Conservation (phyloP, 2,797 vertebrate genomes). For the Orestias chungarensis region DNA sequence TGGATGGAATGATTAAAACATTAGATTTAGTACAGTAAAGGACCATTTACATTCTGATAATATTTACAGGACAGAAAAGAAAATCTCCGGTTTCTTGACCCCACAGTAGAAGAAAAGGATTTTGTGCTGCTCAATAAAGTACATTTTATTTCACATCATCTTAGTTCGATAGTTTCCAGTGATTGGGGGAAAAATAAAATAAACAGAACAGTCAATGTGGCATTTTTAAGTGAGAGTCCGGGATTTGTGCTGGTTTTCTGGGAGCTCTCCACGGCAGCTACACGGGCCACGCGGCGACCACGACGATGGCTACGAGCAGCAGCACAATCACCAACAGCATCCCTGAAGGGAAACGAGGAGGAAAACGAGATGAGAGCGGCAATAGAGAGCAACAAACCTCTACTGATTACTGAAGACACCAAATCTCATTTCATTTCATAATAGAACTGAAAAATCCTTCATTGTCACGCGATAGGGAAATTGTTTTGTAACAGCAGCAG, state of each 20-base stretch:
- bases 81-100: constrained; percentile 1
- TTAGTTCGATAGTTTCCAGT: background rate
- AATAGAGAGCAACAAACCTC: background rate
- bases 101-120: constrained; percentile 11
- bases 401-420: background rate
- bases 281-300: constrained; percentile 89
- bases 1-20: constrained; percentile 25
- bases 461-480: too few relatives aligned
- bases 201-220: constrained; percentile 3
- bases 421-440: background rate
- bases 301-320: constrained; percentile 91
- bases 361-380: background rate
- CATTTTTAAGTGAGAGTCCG: constrained; percentile 1
- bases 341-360: constrained; percentile 71
- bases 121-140: background rate
- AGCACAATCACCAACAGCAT: constrained; percentile 95
- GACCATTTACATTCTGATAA: constrained; percentile 13
- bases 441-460: too few relatives aligned
- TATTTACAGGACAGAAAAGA: constrained; percentile 7
- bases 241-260: constrained; percentile 14
- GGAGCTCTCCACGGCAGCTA: constrained; percentile 34
- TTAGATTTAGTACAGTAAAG: constrained; percentile 16
- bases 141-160: constrained; percentile 18
- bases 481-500: too few relatives aligned
- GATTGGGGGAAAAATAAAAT: constrained; percentile 12